Conservation (phyloP, 35 echinoderm and acorn worm genomes). For the Apostichopus japonicus region DNA sequence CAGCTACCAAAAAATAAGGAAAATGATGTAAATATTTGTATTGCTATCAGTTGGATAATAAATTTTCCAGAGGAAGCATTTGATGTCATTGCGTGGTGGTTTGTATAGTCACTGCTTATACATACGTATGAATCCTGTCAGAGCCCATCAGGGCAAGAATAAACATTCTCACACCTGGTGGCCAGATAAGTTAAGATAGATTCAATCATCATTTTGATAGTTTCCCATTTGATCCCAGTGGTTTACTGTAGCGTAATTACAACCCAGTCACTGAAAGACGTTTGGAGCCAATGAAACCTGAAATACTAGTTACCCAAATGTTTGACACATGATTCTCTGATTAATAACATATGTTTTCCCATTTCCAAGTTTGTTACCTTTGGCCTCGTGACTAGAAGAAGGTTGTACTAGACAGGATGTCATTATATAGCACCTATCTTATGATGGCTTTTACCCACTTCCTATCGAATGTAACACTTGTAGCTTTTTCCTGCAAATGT, state of each 20-base stretch:
- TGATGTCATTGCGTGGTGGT: background rate
- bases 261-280: constrained; percentile 2
- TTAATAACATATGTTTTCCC: background rate
- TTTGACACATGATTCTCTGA: background rate
- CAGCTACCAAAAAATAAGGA: constrained; percentile 32
- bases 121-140: too few relatives aligned
- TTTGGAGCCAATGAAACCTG: background rate
- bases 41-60: constrained; percentile 20
- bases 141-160: background rate
- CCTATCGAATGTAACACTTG: too few relatives aligned
- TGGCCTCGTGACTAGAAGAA: background rate
- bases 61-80: background rate
- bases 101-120: background rate
- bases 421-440: too few relatives aligned
- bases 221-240: background rate
- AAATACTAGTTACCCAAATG: background rate
- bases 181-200: background rate
- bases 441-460: too few relatives aligned
- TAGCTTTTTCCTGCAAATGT: too few relatives aligned
- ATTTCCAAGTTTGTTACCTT: background rate
- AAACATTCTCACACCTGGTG: background rate
- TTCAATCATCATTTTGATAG: background rate
- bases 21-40: constrained; percentile 43
- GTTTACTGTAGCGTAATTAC: background rate
- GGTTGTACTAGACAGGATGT: background rate